Base-by-base conservation (phyloP, 2,888 invertebrate species). In the Chironomus tentans region DNA sequence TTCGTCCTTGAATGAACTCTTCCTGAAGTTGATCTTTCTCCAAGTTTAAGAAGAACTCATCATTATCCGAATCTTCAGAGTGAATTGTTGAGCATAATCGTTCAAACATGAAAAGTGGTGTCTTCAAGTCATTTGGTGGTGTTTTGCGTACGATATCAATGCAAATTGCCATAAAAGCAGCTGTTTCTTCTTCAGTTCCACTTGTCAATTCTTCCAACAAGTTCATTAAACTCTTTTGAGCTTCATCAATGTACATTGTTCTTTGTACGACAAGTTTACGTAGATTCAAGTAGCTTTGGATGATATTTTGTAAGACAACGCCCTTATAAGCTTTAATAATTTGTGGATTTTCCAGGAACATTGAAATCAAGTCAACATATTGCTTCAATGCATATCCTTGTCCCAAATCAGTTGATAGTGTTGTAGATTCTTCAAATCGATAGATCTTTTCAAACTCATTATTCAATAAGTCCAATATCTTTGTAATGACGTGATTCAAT, bases 1-100 rank as follows among this genome's bases (percentile, higher is more conserved):
- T 98, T 50, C 98, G 90, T 6, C 97, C 95, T 88, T 92, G 85
- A 79, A 99, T 87, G 85, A 98, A 99, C 86, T 99, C 98, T 84
- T 99, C 99, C 81, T 99, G 98, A 80, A 98, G 98, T 0, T 97
- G 94, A 86, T 99, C 99, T 82, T 99, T 99, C 82, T 98, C 98
- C 4, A 99, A 86, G 0, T 95, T 94, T 77, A 99, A 88, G 87
- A 95, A 95, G 86, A 98, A 98, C 83, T 98, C 98, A 0, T 95
- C 95, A 3, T 96, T 92, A 81, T 97, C 97, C 81, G 97, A 97
- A 84, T 98, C 97, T 82, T 98, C 97, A 0, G 97, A 98, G 82
- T 96, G 95, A 79, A 99, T 98, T 78, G 98, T 96, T 21, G 97
- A 97, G 82, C 98, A 98, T 2, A 98, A 88, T 61, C 98, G 87